phyloP scores from a whole-genome alignment of 2,797 vertebrate genomes.

The Enteromius treurensis region DNA sequence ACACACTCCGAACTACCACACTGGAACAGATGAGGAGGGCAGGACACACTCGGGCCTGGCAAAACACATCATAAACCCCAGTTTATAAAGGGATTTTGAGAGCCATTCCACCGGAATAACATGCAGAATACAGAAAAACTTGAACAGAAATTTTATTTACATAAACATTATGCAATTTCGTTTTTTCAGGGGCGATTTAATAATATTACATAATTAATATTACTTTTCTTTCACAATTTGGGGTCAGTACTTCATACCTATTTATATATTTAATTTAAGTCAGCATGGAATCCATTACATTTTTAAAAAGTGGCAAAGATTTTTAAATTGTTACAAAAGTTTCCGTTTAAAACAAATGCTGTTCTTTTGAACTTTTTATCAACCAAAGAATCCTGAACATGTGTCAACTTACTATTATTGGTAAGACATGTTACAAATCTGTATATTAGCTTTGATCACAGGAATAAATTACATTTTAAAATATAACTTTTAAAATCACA shows the following conservation, averaged over 20 bases:
- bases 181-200: not conserved
- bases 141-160: not conserved
- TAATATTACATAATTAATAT: not conserved
- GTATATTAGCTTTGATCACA: not conserved
- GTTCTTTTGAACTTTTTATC: not conserved
- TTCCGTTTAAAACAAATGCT: not conserved
- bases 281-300: too few species aligned
- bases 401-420: too few species aligned
- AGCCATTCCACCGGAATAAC: too few species aligned
- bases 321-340: not conserved
- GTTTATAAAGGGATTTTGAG: too few species aligned
- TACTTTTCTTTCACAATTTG: too few species aligned
- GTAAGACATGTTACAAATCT: not conserved
- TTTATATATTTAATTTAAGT: too few species aligned
- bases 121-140: not conserved
- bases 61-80: not conserved
- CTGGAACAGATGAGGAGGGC: conserved; percentile 79
- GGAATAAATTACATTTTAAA: too few species aligned
- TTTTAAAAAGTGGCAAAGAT: too few species aligned
- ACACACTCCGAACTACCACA: conserved; percentile 81
- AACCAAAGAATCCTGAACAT: not conserved
- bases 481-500: too few species aligned
- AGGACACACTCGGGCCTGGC: conserved; percentile 74
- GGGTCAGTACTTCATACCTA: too few species aligned
- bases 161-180: not conserved